Percentiles rank a stretch among this genome's conserved stretches.
phyloP scores from a whole-genome alignment of 2,113 vertebrate genomes.

The Campylomormyrus numenius region DNA sequence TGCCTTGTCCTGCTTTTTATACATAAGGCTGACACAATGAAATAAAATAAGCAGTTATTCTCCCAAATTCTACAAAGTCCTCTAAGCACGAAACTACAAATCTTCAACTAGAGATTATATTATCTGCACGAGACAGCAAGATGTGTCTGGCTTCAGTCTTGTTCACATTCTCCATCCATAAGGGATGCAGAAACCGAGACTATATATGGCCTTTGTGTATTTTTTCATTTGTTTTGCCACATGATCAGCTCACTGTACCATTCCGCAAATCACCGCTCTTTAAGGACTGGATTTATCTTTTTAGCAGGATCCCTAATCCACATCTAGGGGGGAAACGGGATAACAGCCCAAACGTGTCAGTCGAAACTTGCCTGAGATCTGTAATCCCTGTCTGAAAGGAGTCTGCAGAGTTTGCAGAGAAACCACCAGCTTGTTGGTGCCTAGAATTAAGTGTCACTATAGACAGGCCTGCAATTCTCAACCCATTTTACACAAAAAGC shows the following conservation, averaged over 20 bases:
- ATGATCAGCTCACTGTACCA: conserved; percentile 18
- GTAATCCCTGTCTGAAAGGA: conserved; percentile 6
- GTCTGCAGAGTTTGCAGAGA: conserved; percentile 1
- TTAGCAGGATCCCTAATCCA: conserved; percentile 37
- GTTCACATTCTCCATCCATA: not conserved
- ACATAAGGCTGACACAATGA: not conserved
- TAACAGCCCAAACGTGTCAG: conserved; percentile 20
- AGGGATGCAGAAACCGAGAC: not conserved
- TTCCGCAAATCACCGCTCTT: conserved; percentile 25
- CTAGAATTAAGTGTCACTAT: not conserved
- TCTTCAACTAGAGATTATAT: not conserved
- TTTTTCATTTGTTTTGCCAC: conserved; percentile 28
- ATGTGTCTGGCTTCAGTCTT: not conserved
- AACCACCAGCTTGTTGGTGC: not conserved
- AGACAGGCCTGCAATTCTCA: not conserved
- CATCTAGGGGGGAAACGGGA: conserved; percentile 32
- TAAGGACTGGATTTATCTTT: conserved; percentile 25
- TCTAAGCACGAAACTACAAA: not conserved
- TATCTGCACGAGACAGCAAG: not conserved
- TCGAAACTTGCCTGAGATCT: not conserved
- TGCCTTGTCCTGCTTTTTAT: not conserved
- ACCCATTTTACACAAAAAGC: not conserved
- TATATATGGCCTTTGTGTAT: not conserved
- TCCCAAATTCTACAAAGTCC: not conserved
- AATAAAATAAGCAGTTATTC: not conserved